phyloP scores from a whole-genome alignment of 2,888 invertebrate species.

The Pristionchus maxplancki region DNA sequence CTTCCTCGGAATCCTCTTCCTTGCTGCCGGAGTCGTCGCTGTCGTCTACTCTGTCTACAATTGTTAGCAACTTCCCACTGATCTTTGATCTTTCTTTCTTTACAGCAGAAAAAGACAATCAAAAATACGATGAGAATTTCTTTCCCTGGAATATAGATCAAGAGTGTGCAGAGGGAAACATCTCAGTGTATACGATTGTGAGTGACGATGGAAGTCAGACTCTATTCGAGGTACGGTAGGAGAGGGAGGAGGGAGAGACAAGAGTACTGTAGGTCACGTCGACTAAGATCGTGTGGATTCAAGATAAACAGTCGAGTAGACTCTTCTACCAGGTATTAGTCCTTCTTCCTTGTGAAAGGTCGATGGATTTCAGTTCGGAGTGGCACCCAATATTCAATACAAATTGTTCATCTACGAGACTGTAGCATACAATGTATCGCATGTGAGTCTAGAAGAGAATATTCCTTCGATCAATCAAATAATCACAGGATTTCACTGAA shows the following conservation, averaged over 20 bases:
- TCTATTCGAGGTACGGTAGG: slow-evolving; percentile 3
- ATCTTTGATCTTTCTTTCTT: not conserved
- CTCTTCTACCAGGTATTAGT: slow-evolving; percentile 34
- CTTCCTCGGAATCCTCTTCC: slow-evolving; percentile 42
- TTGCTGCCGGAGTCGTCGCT: slow-evolving; percentile 34
- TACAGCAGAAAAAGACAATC: not conserved
- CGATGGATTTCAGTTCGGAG: slow-evolving; percentile 14
- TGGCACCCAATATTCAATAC: slow-evolving; percentile 5
- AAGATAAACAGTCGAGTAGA: not conserved
- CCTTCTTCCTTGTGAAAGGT: not conserved
- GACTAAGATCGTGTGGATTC: slow-evolving; percentile 37
- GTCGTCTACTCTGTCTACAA: slow-evolving; percentile 47
- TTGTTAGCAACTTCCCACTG: not conserved
- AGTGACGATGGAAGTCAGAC: slow-evolving; percentile 37
- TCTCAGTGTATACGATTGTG: slow-evolving; percentile 4
- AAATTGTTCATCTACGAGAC: slow-evolving; percentile 6
- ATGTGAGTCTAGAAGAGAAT: not conserved
- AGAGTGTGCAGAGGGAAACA: not conserved
- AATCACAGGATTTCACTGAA: not conserved
- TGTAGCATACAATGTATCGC: slow-evolving; percentile 37
- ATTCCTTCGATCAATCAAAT: not conserved
- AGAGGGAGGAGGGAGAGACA: not conserved
- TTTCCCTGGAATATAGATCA: slow-evolving; percentile 23
- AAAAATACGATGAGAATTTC: not conserved
- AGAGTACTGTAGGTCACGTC: slow-evolving; percentile 17